Base-by-base conservation (phyloP, 1,140 invertebrate species). In the Drosophila murphyi region DNA sequence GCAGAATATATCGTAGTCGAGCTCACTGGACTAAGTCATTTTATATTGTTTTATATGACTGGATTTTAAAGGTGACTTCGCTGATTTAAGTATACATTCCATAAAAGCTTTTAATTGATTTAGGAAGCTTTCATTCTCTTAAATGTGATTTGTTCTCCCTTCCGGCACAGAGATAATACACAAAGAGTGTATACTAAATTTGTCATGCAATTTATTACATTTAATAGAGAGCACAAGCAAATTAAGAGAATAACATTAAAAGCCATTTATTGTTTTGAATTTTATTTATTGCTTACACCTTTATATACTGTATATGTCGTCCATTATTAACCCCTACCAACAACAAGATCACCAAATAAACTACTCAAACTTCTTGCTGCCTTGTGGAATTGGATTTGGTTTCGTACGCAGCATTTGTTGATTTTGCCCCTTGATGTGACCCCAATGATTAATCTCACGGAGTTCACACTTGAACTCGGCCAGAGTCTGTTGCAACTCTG, bases 351-450 rank as follows among this genome's bases (percentile, higher is more conserved):
- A 12, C n/a, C 34, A 3, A 4, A 48, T 35, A 32, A 4, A 5
- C 20, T 87, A 90, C 7, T 72, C 43, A 2, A 69, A 39, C 12
- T 90, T 81, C n/a, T 76, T 77, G 20, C 55, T 57, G 6, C 78
- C 82, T 29, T 94, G 94, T 0, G 92, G 88, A 60, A 93, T 2
- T 0, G 78, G 59, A 76, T 92, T 92, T 8, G 59, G 55, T 0
- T 74, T 75, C 0, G 70, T 93, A 59, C 95, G 94, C 6, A 94
- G 75, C 41, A 96, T 86, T 82, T 96, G 96, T 69, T 93, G 82
- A 69, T 95, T 95, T 67, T 96, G 95, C 1, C 96, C 96, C 64
- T 94, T 93, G 1, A 96, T 85, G 34, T 96, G 91, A 28, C 96
- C 93, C 88, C 94, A 93, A 54, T 94, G 94, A 1, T 94, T 94